Conservation (phyloP, 2,888 invertebrate species). For the Escarpia spicata region DNA sequence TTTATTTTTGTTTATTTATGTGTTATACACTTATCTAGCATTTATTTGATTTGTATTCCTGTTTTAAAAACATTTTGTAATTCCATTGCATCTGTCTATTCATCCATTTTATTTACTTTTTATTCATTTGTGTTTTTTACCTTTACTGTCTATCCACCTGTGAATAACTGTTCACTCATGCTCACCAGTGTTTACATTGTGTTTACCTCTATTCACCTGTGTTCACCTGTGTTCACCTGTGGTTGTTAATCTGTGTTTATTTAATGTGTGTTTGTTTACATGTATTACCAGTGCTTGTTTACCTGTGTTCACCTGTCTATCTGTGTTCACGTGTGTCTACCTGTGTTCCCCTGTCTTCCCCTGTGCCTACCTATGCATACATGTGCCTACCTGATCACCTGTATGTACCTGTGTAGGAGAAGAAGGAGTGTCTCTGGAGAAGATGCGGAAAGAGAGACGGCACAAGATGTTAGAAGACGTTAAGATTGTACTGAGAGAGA, state of each 20-base stretch:
- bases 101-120: too few relatives aligned
- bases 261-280: not conserved
- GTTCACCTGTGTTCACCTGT: not conserved
- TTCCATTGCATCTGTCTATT: too few relatives aligned
- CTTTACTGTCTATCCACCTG: not conserved
- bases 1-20: too few relatives aligned
- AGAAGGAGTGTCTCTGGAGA: not conserved
- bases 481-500: not conserved
- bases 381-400: not conserved
- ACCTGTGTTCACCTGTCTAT: not conserved
- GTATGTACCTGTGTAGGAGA: not conserved
- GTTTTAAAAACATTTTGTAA: too few relatives aligned
- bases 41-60: too few relatives aligned
- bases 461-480: not conserved
- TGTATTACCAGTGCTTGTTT: not conserved
- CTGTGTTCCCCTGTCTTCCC: too few relatives aligned
- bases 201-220: not conserved
- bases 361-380: not conserved
- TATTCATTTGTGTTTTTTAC: not conserved
- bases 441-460: not conserved
- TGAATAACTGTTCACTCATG: not conserved
- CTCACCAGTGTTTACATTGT: not conserved
- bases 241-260: too few relatives aligned
- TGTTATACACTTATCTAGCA: too few relatives aligned
- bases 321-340: too few relatives aligned